Conservation (phyloP, 2,113 vertebrate genomes). For the Cyrtonyx montezumae region DNA sequence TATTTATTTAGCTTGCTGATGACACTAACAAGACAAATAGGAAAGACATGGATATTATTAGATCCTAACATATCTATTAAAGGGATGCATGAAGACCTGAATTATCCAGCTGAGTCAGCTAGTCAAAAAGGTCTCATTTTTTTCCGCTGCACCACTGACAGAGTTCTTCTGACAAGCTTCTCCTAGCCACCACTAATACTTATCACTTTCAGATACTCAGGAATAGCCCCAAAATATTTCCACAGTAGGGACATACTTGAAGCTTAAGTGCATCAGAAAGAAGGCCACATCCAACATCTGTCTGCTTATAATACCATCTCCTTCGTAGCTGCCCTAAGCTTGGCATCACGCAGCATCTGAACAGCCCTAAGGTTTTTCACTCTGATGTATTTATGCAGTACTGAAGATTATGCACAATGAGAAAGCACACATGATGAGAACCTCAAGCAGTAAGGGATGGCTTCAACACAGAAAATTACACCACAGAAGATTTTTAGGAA, state of each 20-base stretch:
- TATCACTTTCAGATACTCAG: background rate
- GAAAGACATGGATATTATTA: conserved; percentile 34
- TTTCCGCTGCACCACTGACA: background rate
- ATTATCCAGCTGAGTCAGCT: background rate
- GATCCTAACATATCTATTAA: conserved; percentile 4
- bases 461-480: background rate
- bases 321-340: background rate
- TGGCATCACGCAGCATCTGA: background rate
- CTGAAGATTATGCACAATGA: background rate
- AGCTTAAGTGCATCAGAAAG: background rate
- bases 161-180: background rate
- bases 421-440: background rate
- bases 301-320: background rate
- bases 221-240: background rate
- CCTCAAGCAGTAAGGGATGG: background rate
- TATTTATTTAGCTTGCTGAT: conserved; percentile 46
- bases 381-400: background rate
- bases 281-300: background rate
- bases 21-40: conserved; percentile 35
- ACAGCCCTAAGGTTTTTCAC: fast-evolving
- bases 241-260: background rate
- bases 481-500: background rate
- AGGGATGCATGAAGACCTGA: background rate
- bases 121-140: background rate
- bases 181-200: background rate